phyloP scores from a whole-genome alignment of 1,140 invertebrate genomes.

The Drosophila jambulina region DNA sequence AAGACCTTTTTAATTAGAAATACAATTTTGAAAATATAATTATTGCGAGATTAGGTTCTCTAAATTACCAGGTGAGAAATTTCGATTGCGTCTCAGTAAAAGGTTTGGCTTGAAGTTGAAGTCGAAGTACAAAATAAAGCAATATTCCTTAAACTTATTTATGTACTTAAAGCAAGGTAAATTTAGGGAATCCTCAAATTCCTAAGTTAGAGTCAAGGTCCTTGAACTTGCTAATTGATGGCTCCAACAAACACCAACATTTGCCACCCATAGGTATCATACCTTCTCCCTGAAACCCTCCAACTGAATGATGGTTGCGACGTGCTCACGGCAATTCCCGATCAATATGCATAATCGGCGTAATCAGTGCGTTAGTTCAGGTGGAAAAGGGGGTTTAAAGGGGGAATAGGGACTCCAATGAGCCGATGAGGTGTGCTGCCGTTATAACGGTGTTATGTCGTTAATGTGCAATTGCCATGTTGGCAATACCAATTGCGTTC shows the following conservation, averaged over 20 bases:
- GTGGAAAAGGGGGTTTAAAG: not conserved
- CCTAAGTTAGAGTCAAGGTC: not conserved
- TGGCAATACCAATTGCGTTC: slow-evolving; percentile 63
- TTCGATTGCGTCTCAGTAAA: no score
- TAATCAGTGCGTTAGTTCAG: slow-evolving; percentile 62
- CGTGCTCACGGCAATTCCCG: slow-evolving; percentile 60
- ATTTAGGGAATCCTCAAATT: not conserved
- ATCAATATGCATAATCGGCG: slow-evolving; percentile 79
- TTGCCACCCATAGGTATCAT: not conserved
- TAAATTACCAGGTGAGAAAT: no score
- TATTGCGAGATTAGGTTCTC: no score
- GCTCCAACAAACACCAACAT: not conserved
- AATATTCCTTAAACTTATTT: not conserved
- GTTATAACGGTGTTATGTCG: slow-evolving; percentile 83
- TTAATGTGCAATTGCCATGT: slow-evolving; percentile 84
- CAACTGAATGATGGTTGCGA: slow-evolving; percentile 64
- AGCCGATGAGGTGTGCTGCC: slow-evolving; percentile 34
- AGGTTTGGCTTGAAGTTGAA: no score
- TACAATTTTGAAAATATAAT: no score
- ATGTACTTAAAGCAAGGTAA: not conserved
- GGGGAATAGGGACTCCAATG: not conserved
- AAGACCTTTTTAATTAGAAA: no score
- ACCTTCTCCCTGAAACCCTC: slow-evolving; percentile 3
- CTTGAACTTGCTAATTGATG: slow-evolving; percentile 53
- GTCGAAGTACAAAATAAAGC: no score